Conservation (phyloP, 1,140 invertebrate genomes). For the Callitettix versicolor region DNA sequence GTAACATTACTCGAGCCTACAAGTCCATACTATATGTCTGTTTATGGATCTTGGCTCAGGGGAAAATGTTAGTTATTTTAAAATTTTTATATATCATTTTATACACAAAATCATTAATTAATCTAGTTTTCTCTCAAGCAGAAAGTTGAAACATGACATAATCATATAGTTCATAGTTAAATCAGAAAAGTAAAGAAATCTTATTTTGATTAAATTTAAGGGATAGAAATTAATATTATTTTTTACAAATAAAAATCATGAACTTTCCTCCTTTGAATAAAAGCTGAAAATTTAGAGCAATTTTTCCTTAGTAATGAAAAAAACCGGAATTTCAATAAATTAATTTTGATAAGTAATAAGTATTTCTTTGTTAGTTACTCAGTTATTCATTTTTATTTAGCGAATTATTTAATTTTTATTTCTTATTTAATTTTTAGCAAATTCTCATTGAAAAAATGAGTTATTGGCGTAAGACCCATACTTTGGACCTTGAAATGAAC, state of each 20-base stretch:
- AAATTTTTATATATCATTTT: background rate
- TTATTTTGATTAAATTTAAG: background rate
- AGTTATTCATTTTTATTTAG: background rate
- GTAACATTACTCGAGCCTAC: conserved; percentile 48
- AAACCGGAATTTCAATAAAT: too few relatives aligned
- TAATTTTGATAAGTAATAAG: too few relatives aligned
- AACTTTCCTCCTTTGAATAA: background rate
- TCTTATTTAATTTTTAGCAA: background rate
- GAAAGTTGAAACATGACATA: too few relatives aligned
- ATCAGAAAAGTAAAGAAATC: background rate
- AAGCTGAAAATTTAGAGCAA: too few relatives aligned
- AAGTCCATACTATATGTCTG: conserved; percentile 52
- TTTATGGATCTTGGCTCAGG: conserved; percentile 54
- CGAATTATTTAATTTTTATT: background rate
- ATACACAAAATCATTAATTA: background rate
- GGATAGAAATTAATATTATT: too few relatives aligned
- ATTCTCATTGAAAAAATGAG: conserved; percentile 1
- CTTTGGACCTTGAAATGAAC: conserved; percentile 18
- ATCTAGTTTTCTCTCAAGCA: background rate
- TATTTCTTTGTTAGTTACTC: too few relatives aligned
- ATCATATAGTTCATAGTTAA: background rate
- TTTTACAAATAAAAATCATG: background rate
- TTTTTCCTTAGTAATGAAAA: too few relatives aligned
- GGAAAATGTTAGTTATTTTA: conserved; percentile 41
- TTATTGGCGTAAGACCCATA: background rate